Evolutionary conservation across 2,113 vertebrate genomes (phyloP).

Genomic region (Dolichallabes microphthalmus): DNA sequence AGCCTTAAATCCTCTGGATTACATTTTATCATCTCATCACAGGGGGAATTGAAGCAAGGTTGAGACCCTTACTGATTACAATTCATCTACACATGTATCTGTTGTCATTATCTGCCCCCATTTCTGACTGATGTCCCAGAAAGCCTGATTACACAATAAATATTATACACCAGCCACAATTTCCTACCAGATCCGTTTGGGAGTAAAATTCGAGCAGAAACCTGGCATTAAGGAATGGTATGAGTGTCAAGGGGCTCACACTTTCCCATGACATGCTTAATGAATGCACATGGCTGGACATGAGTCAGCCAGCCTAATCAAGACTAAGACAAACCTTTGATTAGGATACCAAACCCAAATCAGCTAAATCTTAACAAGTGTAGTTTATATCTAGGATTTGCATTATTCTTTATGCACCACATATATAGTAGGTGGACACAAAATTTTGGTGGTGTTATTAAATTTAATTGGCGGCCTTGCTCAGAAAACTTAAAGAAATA

Average conservation of each 20-base stretch:
- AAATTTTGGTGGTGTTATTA: not conserved
- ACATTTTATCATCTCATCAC: conserved; percentile 61
- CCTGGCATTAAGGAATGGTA: not conserved
- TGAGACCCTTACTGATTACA: conserved; percentile 52
- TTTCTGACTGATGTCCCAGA: not conserved
- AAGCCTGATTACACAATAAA: conserved; percentile 1
- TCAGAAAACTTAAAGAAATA: not conserved
- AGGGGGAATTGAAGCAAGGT: conserved; percentile 55
- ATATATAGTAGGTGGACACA: conserved; percentile 47
- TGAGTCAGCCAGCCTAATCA: conserved; percentile 51
- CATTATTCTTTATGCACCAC: conserved; percentile 47
- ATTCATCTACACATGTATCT: conserved; percentile 43
- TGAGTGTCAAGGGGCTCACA: not conserved
- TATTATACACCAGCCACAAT: not conserved
- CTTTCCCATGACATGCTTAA: not conserved
- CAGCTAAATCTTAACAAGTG: conserved; percentile 47
- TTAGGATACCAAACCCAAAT: conserved; percentile 44
- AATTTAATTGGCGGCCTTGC: not conserved
- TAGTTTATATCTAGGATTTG: conserved; percentile 53
- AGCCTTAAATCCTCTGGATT: conserved; percentile 28
- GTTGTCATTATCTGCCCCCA: not conserved
- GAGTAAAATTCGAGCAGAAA: not conserved
- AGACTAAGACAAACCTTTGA: conserved; percentile 59
- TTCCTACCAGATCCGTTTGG: not conserved
- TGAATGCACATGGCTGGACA: not conserved